Base-by-base conservation (phyloP, 2,888 invertebrate genomes). In the Formica aserva region DNA sequence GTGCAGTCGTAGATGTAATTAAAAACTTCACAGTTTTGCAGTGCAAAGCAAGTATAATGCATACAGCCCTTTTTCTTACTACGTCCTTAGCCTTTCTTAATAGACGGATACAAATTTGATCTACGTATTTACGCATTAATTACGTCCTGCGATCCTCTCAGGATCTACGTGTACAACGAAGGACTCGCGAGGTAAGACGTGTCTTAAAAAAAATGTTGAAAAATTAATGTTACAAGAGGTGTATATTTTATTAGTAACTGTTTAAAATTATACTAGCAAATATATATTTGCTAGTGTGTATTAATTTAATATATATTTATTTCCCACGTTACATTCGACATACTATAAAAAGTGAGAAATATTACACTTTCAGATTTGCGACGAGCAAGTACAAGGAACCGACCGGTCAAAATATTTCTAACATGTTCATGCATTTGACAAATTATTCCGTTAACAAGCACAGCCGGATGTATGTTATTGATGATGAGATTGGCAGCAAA, bases 361-460 rank as follows among this genome's bases (percentile, higher is more conserved):
- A 15, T 48, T 45, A 6, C n/a, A 26, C 38, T 89, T 91, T 41
- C 83, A 97, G 98, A 91, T 98, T 99, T 94, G 98, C 98, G 2
- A 99, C 99, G 1, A 97, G 97, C 90, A 96, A 97, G 88, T 99
- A 99, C 93, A 97, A 97, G 81, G 98, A 98, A 92, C 98, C 98
- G 0, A 97, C 96, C 48, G 96, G 96, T 18, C 96, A 97, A 87
- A 99, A 99, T 92, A 97, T 97, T 9, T 97, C 97, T 0, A 98
- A 99, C 94, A 97, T 98, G 22, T 98, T 97, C 93, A 99, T 99
- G 98, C 99, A 99, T 94, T 95, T 99, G 84, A 99, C 99, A 13
- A 99, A 99, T 95, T 99, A 99, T 94, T 98, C 99, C 0, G 97
- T 99, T 26, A 99, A 99, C 94, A 98, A 98, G 94, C 97, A 98